These are phyloP conservation scores for Hecatera dysodea DNA, from an alignment of 2,888 invertebrate genomes.

Conservation along the genomic window DNA sequence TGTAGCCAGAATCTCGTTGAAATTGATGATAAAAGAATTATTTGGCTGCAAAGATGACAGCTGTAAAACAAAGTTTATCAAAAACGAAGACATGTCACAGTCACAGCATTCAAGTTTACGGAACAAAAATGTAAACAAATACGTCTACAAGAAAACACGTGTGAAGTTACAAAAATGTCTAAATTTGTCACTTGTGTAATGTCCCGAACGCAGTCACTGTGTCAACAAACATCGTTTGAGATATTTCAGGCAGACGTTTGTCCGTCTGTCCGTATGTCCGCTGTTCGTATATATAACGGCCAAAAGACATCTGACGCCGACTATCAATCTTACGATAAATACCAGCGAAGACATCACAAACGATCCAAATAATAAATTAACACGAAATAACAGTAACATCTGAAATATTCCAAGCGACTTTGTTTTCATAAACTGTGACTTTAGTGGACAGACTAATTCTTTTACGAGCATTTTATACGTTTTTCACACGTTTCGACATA, in stretches of 20 bases:
- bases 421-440: constrained; percentile 81
- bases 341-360: constrained; percentile 76
- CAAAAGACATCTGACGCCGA: constrained; percentile 87
- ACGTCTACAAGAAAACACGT: constrained; percentile 70
- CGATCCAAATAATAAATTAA: constrained; percentile 67
- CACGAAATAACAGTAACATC: constrained; percentile 48
- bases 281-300: constrained; percentile 77
- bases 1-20: constrained; percentile 11
- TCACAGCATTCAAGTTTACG: constrained; percentile 51
- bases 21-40: constrained; percentile 25
- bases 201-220: constrained; percentile 76
- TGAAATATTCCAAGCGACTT: constrained; percentile 59
- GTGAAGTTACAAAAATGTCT: constrained; percentile 74
- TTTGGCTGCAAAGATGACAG: constrained; percentile 17
- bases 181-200: constrained; percentile 78
- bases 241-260: constrained; percentile 81
- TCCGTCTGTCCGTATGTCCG: constrained; percentile 64
- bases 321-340: constrained; percentile 89
- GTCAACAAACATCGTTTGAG: constrained; percentile 86
- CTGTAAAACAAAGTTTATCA: constrained; percentile 25
- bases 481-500: constrained; percentile 84
- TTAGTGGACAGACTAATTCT: constrained; percentile 84
- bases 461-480: constrained; percentile 81
- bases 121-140: constrained; percentile 61
- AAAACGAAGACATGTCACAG: constrained; percentile 46